Percentiles rank a stretch among this genome's conserved stretches.
These are phyloP conservation scores for Ochropacha duplaris DNA, from an alignment of 2,888 invertebrate species.

Conservation along the genomic window DNA sequence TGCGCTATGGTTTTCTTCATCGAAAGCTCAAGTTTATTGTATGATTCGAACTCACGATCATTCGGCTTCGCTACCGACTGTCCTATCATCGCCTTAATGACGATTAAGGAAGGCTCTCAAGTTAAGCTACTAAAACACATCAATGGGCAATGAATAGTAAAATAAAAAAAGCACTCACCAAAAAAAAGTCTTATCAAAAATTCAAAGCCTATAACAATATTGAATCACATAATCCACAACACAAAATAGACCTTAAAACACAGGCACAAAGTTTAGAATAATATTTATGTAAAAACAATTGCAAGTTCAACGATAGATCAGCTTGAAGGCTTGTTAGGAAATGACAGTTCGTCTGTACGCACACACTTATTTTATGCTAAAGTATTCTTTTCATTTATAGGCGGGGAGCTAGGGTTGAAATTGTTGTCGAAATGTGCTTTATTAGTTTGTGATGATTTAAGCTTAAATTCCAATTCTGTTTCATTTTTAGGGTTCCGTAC, in stretches of 20 bases:
- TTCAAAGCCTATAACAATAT: neutral
- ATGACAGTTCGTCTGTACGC: constrained; percentile 26
- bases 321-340: constrained; percentile 27
- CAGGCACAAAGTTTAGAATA: neutral
- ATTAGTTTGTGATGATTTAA: neutral
- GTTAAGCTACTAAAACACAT: too few relatives aligned
- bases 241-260: neutral
- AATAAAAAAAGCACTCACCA: neutral
- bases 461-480: too few relatives aligned
- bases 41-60: too few relatives aligned
- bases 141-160: too few relatives aligned
- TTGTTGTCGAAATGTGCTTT: neutral
- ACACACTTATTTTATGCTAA: constrained; percentile 41
- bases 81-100: too few relatives aligned
- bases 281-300: too few relatives aligned
- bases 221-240: neutral
- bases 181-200: neutral
- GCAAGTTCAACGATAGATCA: constrained; percentile 9
- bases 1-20: too few relatives aligned
- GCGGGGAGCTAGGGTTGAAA: constrained; percentile 17
- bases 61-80: too few relatives aligned
- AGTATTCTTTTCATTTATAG: constrained; percentile 32
- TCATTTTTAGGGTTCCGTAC: too few relatives aligned
- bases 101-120: too few relatives aligned
- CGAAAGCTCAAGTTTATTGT: too few relatives aligned